Percentiles rank a stretch among this genome's conserved stretches.
Conservation (phyloP, 2,888 invertebrate genomes). For the Bellardia bayeri region DNA sequence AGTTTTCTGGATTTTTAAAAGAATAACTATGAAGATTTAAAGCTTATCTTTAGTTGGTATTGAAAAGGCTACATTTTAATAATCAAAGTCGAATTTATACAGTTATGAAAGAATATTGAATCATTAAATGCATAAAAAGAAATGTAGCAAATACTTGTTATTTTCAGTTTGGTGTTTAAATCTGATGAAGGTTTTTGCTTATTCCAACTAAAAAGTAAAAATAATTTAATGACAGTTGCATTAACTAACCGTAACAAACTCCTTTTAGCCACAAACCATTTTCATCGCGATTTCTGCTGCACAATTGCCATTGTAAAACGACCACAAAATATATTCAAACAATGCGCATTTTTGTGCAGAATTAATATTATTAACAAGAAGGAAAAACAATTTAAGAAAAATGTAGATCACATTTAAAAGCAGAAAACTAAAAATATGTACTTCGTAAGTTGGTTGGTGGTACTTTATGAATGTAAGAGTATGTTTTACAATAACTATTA, state of each 20-base stretch:
- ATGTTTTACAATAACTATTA: conserved; percentile 54
- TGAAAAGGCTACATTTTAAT: too few species aligned
- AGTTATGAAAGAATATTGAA: too few species aligned
- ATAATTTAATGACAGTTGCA: conserved; percentile 28
- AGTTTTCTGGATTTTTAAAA: too few species aligned
- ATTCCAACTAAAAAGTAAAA: neutral
- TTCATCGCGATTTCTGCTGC: conserved; percentile 29
- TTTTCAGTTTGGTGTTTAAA: neutral
- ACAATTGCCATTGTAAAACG: conserved; percentile 19
- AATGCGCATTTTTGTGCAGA: conserved; percentile 7
- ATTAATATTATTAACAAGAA: conserved; percentile 30
- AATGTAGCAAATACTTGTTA: neutral
- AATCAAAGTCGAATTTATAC: too few species aligned
- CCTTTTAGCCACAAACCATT: conserved; percentile 8
- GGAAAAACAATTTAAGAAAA: neutral
- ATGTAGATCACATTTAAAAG: conserved; percentile 56
- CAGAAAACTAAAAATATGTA: conserved; percentile 40
- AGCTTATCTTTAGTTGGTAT: too few species aligned
- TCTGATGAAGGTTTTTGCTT: neutral
- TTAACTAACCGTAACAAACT: conserved; percentile 28
- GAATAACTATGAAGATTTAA: too few species aligned
- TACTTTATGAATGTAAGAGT: neutral
- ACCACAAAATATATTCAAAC: conserved; percentile 9
- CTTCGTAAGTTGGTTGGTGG: neutral
- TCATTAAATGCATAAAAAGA: too few species aligned